These are phyloP conservation scores for Gerosis bhagava DNA, from an alignment of 2,888 invertebrate genomes.

Conservation along the genomic window DNA sequence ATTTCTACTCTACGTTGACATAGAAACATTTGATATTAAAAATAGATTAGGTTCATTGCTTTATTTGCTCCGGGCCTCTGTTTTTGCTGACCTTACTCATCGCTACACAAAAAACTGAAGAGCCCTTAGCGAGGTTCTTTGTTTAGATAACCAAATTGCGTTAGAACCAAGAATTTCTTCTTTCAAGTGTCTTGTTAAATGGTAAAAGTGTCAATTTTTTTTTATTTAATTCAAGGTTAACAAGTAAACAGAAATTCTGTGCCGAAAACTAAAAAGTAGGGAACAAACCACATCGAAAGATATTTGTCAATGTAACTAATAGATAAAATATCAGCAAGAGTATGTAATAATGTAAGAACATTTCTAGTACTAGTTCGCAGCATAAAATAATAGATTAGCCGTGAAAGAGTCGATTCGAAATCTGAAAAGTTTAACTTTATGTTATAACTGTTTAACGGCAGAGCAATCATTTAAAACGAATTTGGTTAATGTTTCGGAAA, in stretches of 20 bases:
- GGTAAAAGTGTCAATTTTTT: not conserved
- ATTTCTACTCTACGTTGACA: too few species aligned
- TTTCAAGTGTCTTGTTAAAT: not conserved
- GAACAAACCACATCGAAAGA: too few species aligned
- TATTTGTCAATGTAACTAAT: not conserved
- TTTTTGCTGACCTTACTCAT: constrained; percentile 4
- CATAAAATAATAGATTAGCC: not conserved
- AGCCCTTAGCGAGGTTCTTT: constrained; percentile 2
- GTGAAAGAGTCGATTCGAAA: constrained; percentile 10
- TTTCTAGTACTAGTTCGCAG: not conserved
- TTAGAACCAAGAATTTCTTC: constrained; percentile 1
- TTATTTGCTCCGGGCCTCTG: too few species aligned
- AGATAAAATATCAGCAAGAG: not conserved
- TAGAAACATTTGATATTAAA: too few species aligned
- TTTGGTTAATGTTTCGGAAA: constrained; percentile 20
- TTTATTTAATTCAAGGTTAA: constrained; percentile 1
- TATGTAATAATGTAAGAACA: not conserved
- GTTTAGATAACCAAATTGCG: constrained; percentile 3
- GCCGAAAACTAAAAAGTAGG: not conserved
- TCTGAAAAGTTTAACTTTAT: constrained; percentile 10
- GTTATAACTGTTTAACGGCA: constrained; percentile 19
- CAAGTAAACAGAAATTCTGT: not conserved
- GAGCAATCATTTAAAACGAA: constrained; percentile 18
- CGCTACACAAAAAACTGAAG: constrained; percentile 10
- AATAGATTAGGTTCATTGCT: too few species aligned